Evolutionary conservation across 2,113 vertebrate genomes (phyloP).

Genomic region (Sphaerodactylus townsendi): DNA sequence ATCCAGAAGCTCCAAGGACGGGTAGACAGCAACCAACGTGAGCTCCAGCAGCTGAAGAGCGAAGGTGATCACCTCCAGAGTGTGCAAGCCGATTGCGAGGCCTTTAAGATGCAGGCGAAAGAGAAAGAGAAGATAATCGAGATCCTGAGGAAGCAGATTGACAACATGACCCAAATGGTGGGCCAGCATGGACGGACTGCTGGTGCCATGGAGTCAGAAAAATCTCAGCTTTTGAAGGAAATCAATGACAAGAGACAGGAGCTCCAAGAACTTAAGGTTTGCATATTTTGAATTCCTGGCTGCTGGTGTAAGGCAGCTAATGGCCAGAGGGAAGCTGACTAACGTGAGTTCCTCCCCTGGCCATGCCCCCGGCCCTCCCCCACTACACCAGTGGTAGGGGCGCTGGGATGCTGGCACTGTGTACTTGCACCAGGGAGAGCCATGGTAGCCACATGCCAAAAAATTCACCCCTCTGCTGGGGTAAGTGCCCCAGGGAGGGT

Average conservation of each 20-base stretch:
- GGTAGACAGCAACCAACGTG: conserved; percentile 68
- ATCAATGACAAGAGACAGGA: conserved; percentile 70
- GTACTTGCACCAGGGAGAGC: no score
- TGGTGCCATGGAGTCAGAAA: conserved; percentile 75
- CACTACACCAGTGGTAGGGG: no score
- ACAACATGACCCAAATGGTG: conserved; percentile 63
- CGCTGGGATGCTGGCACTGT: no score
- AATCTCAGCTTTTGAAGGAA: conserved; percentile 75
- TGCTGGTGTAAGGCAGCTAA: no score
- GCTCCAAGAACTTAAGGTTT: conserved; percentile 79
- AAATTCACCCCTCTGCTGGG: no score
- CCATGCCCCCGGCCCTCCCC: no score
- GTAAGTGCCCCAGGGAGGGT: no score
- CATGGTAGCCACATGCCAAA: no score
- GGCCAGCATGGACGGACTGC: conserved; percentile 68
- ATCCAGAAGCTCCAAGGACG: conserved; percentile 64
- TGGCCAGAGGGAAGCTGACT: no score
- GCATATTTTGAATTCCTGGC: background rate
- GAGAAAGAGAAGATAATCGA: conserved; percentile 72
- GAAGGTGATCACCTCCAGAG: conserved; percentile 59
- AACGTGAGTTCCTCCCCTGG: no score
- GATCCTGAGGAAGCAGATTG: conserved; percentile 72
- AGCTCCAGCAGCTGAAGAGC: conserved; percentile 65
- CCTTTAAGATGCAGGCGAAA: conserved; percentile 64
- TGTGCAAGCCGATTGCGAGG: conserved; percentile 59